Conservation (phyloP, 1,140 invertebrate genomes). For the Drosophila serrata region DNA sequence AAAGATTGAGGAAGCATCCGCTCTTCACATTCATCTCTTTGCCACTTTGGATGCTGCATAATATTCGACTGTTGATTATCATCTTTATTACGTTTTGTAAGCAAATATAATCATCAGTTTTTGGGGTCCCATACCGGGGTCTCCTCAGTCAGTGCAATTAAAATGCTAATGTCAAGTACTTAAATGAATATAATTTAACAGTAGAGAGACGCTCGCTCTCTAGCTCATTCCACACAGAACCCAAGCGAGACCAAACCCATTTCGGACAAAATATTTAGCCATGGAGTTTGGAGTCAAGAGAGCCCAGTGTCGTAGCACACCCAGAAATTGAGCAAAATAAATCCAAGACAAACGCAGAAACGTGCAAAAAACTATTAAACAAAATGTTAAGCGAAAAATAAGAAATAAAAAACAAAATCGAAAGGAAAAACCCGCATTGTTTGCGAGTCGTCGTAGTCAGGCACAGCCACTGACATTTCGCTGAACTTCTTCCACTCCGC, state of each 20-base stretch:
- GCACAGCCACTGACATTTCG: slow-evolving; percentile 67
- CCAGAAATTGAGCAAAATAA: slow-evolving; percentile 46
- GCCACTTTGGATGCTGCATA: slow-evolving; percentile 38
- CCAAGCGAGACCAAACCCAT: slow-evolving; percentile 40
- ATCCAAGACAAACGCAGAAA: slow-evolving; percentile 28
- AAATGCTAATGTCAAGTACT: slow-evolving; percentile 59
- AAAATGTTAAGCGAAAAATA: slow-evolving; percentile 28
- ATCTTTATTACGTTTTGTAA: slow-evolving; percentile 36
- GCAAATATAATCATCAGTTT: slow-evolving; percentile 18
- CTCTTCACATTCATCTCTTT: slow-evolving; percentile 38
- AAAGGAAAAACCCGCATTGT: slow-evolving; percentile 44
- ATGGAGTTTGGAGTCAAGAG: slow-evolving; percentile 15
- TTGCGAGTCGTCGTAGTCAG: too few species aligned
- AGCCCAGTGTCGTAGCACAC: slow-evolving; percentile 34
- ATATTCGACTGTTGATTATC: slow-evolving; percentile 34
- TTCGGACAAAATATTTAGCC: slow-evolving; percentile 68
- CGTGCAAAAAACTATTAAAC: slow-evolving; percentile 42
- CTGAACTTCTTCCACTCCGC: slow-evolving; percentile 49
- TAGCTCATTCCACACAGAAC: slow-evolving; percentile 23
- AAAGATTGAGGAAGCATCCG: slow-evolving; percentile 72
- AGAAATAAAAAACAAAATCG: slow-evolving; percentile 5
- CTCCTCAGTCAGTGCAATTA: slow-evolving; percentile 45
- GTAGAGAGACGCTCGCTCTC: slow-evolving; percentile 29
- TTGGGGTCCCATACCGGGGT: not conserved
- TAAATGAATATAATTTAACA: slow-evolving; percentile 64